phyloP scores from a whole-genome alignment of 2,113 vertebrate genomes.

The Callionymus lyra region DNA sequence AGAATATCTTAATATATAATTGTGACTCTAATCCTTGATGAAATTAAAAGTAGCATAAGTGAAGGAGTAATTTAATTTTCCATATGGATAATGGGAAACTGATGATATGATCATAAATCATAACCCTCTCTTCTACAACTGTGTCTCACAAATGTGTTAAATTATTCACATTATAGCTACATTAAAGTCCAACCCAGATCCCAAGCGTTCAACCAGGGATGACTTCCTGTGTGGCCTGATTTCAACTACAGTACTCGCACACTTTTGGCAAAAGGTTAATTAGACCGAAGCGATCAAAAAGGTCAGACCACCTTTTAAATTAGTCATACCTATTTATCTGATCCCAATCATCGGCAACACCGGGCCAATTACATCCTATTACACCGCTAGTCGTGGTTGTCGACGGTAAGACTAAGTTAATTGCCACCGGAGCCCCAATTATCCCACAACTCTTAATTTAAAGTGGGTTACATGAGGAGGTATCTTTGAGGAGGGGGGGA shows the following conservation, averaged over 20 bases:
- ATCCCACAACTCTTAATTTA: slow-evolving; percentile 34
- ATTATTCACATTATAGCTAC: too few relatives aligned
- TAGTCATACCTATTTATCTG: slow-evolving; percentile 58
- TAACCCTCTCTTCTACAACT: too few relatives aligned
- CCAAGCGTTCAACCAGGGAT: slow-evolving; percentile 6
- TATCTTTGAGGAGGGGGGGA: slow-evolving; percentile 8
- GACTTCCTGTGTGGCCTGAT: slow-evolving; percentile 24
- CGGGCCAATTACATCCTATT: slow-evolving; percentile 71
- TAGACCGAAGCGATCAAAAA: slow-evolving; percentile 57
- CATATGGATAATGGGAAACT: too few relatives aligned
- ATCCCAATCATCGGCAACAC: slow-evolving; percentile 51
- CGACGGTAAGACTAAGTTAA: slow-evolving; percentile 51
- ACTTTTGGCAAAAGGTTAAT: slow-evolving; percentile 59
- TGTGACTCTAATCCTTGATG: too few relatives aligned
- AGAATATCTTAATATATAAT: too few relatives aligned
- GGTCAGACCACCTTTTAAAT: slow-evolving; percentile 55
- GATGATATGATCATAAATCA: too few relatives aligned
- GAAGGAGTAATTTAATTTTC: too few relatives aligned
- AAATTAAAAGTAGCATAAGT: too few relatives aligned
- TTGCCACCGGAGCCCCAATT: slow-evolving; percentile 61
- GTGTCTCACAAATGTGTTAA: too few relatives aligned
- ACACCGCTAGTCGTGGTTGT: slow-evolving; percentile 35
- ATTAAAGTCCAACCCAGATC: too few relatives aligned
- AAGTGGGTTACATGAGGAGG: slow-evolving; percentile 30
- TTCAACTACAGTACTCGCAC: slow-evolving; percentile 38